Base-by-base conservation (phyloP, 2,113 vertebrate genomes). In the Xyrauchen texanus region DNA sequence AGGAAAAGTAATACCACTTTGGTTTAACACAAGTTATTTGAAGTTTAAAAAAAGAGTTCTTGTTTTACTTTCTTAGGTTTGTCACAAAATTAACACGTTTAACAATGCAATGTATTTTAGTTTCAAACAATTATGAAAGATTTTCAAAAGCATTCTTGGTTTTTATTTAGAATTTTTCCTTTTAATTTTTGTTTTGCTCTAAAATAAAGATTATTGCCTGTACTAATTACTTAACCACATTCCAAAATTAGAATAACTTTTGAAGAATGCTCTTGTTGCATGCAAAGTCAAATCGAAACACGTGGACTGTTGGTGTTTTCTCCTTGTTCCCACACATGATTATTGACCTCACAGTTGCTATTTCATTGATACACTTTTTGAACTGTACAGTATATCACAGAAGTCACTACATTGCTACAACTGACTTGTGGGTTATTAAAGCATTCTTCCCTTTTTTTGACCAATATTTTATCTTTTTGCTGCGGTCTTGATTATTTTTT, bases 11-110 rank as follows among this genome's bases (percentile, higher is more conserved):
- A 34, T 55, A 46, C 52, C 81, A 7, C 57, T 34, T 34, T 3
- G 76, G 84, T 74, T 81, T 70, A 42, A 73, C 57, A 63, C 47
- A 8, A 64, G 63, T 73, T 88, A 77, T 73, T 78, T 64, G 10
- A 68, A 55, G 52, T 13, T 62, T 21, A 76, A 68, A 81, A 34
- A 34, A 34, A 34, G 21, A 34, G 21, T 34, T 34, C 1, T 34
- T 34, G 1, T 34, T 34, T 34, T 1, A 34, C 21, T 34, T 1
- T 62, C 80, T 8, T 13, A 72, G 75, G 79, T 51, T 44, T 79
- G 52, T 61, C 61, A 73, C 86, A 75, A 83, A 87, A 82, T 86
- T 82, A 66, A 60, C 45, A 77, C 71, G 21, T 81, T 79, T 81
- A 66, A 77, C 67, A 77, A 61, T 45, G 45, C 13, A 16, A 51